phyloP scores from a whole-genome alignment of 2,888 invertebrate species.

The Andrena dorsata region DNA sequence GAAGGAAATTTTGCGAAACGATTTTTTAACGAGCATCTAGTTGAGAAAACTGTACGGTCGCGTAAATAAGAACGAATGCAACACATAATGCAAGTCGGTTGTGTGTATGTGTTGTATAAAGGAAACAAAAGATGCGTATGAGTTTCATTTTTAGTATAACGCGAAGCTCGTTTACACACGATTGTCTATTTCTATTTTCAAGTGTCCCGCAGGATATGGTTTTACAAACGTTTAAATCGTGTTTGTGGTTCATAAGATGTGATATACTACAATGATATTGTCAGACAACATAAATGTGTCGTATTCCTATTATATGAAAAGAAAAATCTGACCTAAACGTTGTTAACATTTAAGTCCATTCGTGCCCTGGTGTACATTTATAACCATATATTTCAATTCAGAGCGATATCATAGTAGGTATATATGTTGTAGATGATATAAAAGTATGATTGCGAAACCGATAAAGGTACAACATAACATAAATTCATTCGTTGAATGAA shows the following conservation, averaged over 20 bases:
- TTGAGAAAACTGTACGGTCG: constrained; percentile 30
- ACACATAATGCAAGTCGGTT: constrained; percentile 27
- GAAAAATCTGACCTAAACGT: constrained; percentile 25
- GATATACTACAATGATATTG: constrained; percentile 33
- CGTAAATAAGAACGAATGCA: constrained; percentile 24
- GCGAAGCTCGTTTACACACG: constrained; percentile 22
- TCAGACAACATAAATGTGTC: constrained; percentile 14
- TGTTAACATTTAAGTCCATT: constrained; percentile 35
- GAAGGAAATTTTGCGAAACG: constrained; percentile 18
- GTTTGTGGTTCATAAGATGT: constrained; percentile 30
- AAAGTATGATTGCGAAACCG: not conserved
- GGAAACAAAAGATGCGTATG: constrained; percentile 22
- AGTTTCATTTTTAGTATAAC: constrained; percentile 25
- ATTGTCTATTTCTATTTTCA: constrained; percentile 39
- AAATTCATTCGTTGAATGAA: constrained; percentile 23
- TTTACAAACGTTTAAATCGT: constrained; percentile 40
- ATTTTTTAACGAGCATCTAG: constrained; percentile 23
- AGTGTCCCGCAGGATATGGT: constrained; percentile 33
- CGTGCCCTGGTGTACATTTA: constrained; percentile 15
- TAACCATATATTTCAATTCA: constrained; percentile 13
- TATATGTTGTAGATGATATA: constrained; percentile 16
- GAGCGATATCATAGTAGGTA: constrained; percentile 13
- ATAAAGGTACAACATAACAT: not conserved
- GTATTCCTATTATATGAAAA: constrained; percentile 31
- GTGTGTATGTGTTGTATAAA: constrained; percentile 31